A percentile compares a stretch with the other conserved stretches of the same genome.
Conservation (phyloP, 2,113 vertebrate genomes). For the Meleagris gallopavo region DNA sequence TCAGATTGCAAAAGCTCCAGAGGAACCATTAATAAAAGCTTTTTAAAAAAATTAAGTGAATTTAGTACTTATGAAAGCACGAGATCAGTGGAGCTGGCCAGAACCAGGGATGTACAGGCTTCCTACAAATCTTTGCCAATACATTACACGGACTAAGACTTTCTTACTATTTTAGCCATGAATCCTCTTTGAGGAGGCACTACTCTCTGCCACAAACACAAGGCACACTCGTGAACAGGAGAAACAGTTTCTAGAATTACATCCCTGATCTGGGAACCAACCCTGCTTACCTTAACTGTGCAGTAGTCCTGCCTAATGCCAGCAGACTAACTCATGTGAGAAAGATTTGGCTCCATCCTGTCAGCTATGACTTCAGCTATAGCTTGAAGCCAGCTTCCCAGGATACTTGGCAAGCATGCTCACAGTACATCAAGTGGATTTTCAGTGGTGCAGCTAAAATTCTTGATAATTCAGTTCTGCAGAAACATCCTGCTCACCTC, state of each 20-base stretch:
- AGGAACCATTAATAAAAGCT: slow-evolving; percentile 13
- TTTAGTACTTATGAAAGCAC: slow-evolving; percentile 25
- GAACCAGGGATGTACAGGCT: neutral
- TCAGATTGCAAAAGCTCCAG: slow-evolving; percentile 27
- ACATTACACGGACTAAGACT: neutral
- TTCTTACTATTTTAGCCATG: neutral
- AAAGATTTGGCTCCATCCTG: neutral
- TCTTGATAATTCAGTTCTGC: neutral
- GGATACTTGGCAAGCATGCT: neutral
- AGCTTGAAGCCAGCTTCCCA: slow-evolving; percentile 38
- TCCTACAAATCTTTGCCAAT: slow-evolving; percentile 10
- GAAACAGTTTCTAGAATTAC: neutral
- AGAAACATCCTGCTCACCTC: slow-evolving; percentile 16
- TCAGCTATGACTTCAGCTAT: slow-evolving; percentile 29
- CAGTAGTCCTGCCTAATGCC: neutral
- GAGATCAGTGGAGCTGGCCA: neutral
- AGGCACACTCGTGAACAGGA: rapidly evolving
- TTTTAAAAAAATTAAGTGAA: slow-evolving; percentile 17
- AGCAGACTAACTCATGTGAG: rapidly evolving
- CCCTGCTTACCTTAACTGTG: neutral
- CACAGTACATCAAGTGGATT: neutral
- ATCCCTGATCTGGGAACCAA: neutral
- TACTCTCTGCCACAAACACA: neutral
- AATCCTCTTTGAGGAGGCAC: neutral
- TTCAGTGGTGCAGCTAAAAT: neutral